Percentiles rank a stretch among this genome's conserved stretches.
Conservation (phyloP, 2,797 vertebrate genomes). For the Champsocephalus esox region DNA sequence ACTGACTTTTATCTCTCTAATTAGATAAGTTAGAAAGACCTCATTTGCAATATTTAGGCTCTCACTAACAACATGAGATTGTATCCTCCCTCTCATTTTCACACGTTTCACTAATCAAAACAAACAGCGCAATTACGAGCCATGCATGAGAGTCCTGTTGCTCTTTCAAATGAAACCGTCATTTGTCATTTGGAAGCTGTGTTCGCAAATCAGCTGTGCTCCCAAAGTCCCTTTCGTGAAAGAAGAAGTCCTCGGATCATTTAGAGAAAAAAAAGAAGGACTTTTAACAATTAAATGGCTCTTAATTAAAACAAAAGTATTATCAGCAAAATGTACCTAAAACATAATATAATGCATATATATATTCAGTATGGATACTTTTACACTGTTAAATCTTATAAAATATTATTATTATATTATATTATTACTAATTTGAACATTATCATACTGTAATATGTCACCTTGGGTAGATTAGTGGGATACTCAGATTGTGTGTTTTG, state of each 20-base stretch:
- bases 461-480: too few species aligned
- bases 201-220: not conserved
- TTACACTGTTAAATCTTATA: too few species aligned
- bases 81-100: constrained; percentile 21
- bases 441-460: too few species aligned
- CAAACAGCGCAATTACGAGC: constrained; percentile 9
- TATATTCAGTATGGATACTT: too few species aligned
- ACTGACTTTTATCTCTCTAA: not conserved
- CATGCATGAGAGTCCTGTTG: constrained; percentile 1
- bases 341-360: too few species aligned
- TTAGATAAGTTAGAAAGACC: not conserved
- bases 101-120: constrained; percentile 20
- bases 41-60: constrained; percentile 10
- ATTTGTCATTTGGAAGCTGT: constrained; percentile 17
- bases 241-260: not conserved
- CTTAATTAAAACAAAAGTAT: too few species aligned
- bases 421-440: too few species aligned
- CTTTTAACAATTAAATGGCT: too few species aligned
- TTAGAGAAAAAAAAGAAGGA: too few species aligned
- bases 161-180: constrained; percentile 10
- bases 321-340: too few species aligned
- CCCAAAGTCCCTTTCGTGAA: not conserved
- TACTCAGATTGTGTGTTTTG: too few species aligned
- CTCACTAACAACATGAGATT: constrained; percentile 11
- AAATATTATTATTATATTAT: too few species aligned